These are phyloP conservation scores for Gobionotothen gibberifrons DNA, from an alignment of 2,797 vertebrate genomes.

Conservation along the genomic window DNA sequence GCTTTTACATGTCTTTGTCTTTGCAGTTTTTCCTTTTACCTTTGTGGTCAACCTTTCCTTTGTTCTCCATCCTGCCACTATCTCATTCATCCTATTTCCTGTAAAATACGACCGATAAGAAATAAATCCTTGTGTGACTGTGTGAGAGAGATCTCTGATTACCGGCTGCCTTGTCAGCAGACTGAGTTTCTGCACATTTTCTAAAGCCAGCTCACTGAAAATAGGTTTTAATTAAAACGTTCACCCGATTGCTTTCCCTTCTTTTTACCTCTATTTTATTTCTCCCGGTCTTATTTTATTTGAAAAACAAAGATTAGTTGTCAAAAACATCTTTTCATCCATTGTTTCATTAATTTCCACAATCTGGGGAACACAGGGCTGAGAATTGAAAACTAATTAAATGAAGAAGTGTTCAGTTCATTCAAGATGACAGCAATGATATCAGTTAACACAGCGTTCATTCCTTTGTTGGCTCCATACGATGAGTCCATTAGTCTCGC, in stretches of 20 bases:
- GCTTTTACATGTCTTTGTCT: conserved; percentile 32
- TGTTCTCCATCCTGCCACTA: conserved; percentile 9
- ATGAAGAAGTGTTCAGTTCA: conserved; percentile 3
- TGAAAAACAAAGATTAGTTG: conserved; percentile 23
- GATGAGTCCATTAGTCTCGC: conserved; percentile 21
- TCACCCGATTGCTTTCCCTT: background rate
- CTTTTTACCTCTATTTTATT: conserved; percentile 5
- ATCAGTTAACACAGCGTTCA: background rate
- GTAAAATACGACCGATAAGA: conserved; percentile 33
- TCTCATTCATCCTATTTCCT: conserved; percentile 36
- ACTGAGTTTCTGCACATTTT: conserved; percentile 42
- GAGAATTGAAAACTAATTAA: conserved; percentile 19
- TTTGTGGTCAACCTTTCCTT: conserved; percentile 7
- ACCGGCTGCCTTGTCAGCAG: conserved; percentile 52
- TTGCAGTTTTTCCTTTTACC: conserved; percentile 33
- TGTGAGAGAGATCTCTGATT: conserved; percentile 39
- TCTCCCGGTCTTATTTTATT: background rate
- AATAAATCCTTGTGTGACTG: conserved; percentile 34
- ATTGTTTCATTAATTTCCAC: conserved; percentile 9
- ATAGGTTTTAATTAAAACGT: conserved; percentile 33
- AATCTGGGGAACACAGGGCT: background rate
- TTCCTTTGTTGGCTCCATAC: background rate
- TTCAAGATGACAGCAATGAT: conserved; percentile 6
- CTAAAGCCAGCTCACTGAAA: conserved; percentile 34
- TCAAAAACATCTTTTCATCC: conserved; percentile 20